Evolutionary conservation across 2,888 invertebrate genomes (phyloP), one percentile per base, ranked within the genome.

Genomic region (Myopa tessellatipennis): DNA sequence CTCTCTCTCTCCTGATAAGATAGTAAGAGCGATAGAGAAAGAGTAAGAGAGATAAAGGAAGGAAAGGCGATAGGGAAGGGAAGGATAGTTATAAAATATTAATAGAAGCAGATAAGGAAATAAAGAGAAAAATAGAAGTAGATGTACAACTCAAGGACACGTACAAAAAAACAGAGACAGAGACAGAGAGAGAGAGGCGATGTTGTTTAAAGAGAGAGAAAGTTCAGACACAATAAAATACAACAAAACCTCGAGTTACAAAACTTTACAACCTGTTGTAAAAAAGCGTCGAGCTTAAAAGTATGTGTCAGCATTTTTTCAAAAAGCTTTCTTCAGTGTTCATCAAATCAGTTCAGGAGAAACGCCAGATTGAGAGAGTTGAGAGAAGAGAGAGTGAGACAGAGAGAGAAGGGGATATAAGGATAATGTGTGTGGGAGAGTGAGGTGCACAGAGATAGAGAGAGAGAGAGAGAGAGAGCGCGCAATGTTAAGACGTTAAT

Each of bases 191-290:
- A 40, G 73, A 40, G 73, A 63, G 26, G 1, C 1, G 26, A 26
- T 26, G 26, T 26, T 26, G 26, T 26, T 26, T 26, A 26, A 26
- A 26, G 74, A 74, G 73, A 74, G 60, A 74, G 40, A 68, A 38
- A 10, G 1, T 45, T 8, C 10, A 45, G 45, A 45, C 6, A 45
- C 45, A 26, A 34, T 38, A 61, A n/a, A 5, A 79, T 68, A 74
- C 77, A 78, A 77, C 77, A 52, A 36, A 12, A 61, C 26, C 61
- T 34, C 61, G 34, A 26, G 12, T 34, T 26, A 4, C 4, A 36
- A 4, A 34, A 4, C 34, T 34, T 8, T 12, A 34, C 34, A 61
- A 45, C 7, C 6, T 26, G 34, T 34, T 34, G 10, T 34, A 61
- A 12, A 12, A 26, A 7, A 26, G 34, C 18, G 61, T 18, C 26